phyloP scores from a whole-genome alignment of 2,888 invertebrate genomes.

The Deilephila elpenor region DNA sequence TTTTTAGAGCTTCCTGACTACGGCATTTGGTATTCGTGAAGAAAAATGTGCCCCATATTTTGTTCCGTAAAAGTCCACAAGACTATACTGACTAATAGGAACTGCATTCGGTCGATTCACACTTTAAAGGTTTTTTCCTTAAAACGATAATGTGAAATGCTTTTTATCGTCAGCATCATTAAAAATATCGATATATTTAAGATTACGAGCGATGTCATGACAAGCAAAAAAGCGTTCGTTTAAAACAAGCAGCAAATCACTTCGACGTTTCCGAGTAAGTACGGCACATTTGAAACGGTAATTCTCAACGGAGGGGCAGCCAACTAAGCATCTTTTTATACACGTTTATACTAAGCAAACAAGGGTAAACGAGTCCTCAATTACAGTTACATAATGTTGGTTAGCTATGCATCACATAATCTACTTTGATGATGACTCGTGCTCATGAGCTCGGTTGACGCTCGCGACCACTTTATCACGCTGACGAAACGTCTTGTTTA shows the following conservation, averaged over 20 bases:
- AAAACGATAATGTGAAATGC: background rate
- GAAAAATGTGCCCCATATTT: background rate
- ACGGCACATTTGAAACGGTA: conserved; percentile 32
- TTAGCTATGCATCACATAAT: conserved; percentile 26
- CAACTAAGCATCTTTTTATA: conserved; percentile 29
- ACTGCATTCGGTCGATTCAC: background rate
- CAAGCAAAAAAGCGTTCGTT: conserved; percentile 28
- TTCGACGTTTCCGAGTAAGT: conserved; percentile 29
- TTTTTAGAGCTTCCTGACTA: conserved; percentile 25
- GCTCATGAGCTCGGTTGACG: conserved; percentile 23
- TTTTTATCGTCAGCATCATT: background rate
- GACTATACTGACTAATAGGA: background rate
- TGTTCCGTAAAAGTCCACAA: background rate
- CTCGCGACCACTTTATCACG: conserved; percentile 30
- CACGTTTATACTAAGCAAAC: conserved; percentile 26
- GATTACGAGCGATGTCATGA: conserved; percentile 6
- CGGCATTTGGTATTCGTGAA: background rate
- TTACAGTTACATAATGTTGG: conserved; percentile 31
- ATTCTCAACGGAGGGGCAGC: conserved; percentile 28
- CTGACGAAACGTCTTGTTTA: conserved; percentile 44
- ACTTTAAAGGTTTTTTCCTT: background rate
- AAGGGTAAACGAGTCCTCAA: conserved; percentile 33
- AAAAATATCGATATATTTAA: conserved; percentile 12
- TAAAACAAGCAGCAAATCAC: conserved; percentile 27
- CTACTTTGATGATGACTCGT: conserved; percentile 23